These are phyloP conservation scores for Sternotherus odoratus DNA, from an alignment of 2,797 vertebrate species.

Conservation along the genomic window DNA sequence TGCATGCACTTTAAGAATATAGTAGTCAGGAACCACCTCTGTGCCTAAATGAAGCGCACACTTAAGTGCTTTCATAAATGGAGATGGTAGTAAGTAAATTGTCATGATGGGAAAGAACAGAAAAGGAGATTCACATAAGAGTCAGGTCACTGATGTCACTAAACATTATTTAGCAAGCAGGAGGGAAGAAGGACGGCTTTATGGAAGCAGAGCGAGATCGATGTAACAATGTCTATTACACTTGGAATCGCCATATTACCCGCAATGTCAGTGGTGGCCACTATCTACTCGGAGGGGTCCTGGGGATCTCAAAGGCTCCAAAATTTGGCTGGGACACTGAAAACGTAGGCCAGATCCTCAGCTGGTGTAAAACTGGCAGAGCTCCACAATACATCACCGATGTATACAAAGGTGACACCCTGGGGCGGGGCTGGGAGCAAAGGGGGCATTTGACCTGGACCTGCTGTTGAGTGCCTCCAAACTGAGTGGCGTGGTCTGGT, in stretches of 20 bases:
- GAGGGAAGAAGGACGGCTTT: background rate
- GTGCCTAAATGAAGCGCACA: background rate
- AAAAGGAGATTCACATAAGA: slow-evolving; percentile 22
- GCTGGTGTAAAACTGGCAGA: background rate
- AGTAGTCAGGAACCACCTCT: accelerated
- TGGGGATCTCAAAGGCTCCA: background rate
- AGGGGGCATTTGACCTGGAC: background rate
- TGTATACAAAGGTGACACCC: background rate
- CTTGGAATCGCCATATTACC: background rate
- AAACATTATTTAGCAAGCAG: slow-evolving; percentile 23
- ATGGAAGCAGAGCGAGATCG: background rate
- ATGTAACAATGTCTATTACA: background rate
- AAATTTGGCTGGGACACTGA: background rate
- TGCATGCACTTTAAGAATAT: background rate
- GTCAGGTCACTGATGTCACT: background rate
- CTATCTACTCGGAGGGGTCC: background rate
- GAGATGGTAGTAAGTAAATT: background rate
- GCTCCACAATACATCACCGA: background rate
- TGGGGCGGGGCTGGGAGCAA: background rate
- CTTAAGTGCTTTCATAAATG: background rate
- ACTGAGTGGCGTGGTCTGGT: background rate
- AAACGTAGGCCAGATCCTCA: background rate
- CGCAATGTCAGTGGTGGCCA: background rate
- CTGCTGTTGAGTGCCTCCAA: background rate
- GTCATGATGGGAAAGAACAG: background rate